Percentiles rank a stretch among this genome's conserved stretches.
Conservation (phyloP, 2,888 invertebrate species). For the Acanthosepion lycidas region DNA sequence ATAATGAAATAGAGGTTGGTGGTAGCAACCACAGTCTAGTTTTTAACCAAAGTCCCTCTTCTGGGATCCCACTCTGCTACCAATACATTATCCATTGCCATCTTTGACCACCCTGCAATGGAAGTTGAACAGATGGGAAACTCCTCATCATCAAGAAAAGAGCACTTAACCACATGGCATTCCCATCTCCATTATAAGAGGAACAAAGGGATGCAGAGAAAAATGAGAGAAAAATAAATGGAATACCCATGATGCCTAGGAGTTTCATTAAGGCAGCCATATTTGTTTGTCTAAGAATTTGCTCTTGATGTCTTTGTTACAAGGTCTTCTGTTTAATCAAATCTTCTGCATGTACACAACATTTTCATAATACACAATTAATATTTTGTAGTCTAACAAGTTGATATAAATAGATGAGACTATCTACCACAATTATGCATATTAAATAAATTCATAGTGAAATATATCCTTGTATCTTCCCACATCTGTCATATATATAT, state of each 20-base stretch:
- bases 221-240: not conserved
- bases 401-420: not conserved
- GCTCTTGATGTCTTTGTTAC: not conserved
- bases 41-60: not conserved
- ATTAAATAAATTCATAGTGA: too few species aligned
- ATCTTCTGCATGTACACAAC: not conserved
- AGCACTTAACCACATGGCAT: constrained; percentile 20
- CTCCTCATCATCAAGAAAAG: not conserved
- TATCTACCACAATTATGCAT: not conserved
- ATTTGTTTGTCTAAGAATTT: not conserved
- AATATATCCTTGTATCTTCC: too few species aligned
- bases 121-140: not conserved
- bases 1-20: not conserved
- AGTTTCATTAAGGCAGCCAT: not conserved
- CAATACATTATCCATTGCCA: not conserved
- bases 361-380: not conserved
- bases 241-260: not conserved
- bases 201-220: not conserved
- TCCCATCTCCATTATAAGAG: constrained; percentile 17
- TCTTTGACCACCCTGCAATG: not conserved
- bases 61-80: not conserved
- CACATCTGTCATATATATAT: too few species aligned
- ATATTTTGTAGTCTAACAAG: not conserved
- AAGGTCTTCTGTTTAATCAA: not conserved
- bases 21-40: not conserved